Evolutionary conservation across 2,113 vertebrate species (phyloP), one percentile per base, ranked within the genome.

Genomic region (Trinectes maculatus): DNA sequence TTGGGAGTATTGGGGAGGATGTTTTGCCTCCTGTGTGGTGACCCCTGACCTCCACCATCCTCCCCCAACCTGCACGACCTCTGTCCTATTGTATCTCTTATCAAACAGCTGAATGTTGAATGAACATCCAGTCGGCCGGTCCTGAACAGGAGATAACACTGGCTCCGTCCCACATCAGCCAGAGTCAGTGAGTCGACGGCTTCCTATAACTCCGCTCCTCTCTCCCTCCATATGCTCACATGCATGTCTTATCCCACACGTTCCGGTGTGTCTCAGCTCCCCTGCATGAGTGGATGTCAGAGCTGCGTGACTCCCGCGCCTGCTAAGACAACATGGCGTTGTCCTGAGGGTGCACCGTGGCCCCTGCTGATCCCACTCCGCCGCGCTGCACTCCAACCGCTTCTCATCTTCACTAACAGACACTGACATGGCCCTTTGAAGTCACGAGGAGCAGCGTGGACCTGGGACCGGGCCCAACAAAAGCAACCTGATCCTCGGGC

Each of bases 21-120:
- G 91, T 92, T 90, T 86, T 85, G 82, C 85, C 90, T 92, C 85
- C 89, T 91, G 87, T 87, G 82, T 68, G 74, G 64, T 80, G 80
- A 87, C 89, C 77, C 60, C 56, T 89, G 90, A 91, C 92, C 91
- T 47, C 64, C 65, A 36, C 71, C 79, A 88, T 90, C 88, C 91
- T 90, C 83, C 76, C 59, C 37, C 31, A 51, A 87, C 82, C 80
- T 87, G 77, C 36, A 16, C 66, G 74, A 84, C 83, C 77, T 83
- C 74, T 64, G 71, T 80, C 69, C 73, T 69, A 79, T 79, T 85
- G 82, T 80, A 31, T 64, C 62, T 55, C 71, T 78, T 74, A 83
- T 84, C 75, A 76, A 77, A 81, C 42, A 26, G 52, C 18, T 39
- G 31, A 63, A 78, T 79, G 70, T 57, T 85, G 69, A 63, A 26